Conservation (phyloP, 2,797 vertebrate genomes). For the Thaleichthys pacificus region DNA sequence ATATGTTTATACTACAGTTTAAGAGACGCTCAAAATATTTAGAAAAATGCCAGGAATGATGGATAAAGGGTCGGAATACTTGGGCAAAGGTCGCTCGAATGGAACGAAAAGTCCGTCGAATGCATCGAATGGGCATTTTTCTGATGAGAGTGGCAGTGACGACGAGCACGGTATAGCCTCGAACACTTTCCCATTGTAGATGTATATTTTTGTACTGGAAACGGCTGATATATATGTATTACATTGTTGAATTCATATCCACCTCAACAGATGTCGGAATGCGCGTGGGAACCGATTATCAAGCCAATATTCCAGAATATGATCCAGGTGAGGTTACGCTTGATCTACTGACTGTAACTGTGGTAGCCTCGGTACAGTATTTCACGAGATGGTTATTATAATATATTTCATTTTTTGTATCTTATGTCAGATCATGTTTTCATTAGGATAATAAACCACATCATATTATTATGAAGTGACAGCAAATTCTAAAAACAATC, state of each 20-base stretch:
- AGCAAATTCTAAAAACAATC: background rate
- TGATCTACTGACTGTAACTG: constrained; percentile 13
- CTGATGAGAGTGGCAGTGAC: constrained; percentile 91
- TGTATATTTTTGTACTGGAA: background rate
- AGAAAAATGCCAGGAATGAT: constrained; percentile 88
- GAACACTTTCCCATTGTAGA: constrained; percentile 53
- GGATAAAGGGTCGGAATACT: constrained; percentile 88
- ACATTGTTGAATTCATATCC: background rate
- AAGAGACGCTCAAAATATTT: background rate
- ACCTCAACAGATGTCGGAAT: constrained; percentile 89
- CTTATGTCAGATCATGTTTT: background rate
- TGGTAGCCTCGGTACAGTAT: constrained; percentile 52
- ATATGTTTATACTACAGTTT: constrained; percentile 19
- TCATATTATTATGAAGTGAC: background rate
- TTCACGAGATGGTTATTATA: background rate
- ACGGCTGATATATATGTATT: background rate
- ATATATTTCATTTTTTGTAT: background rate
- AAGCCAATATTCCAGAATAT: constrained; percentile 91
- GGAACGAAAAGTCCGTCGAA: constrained; percentile 87
- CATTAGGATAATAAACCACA: background rate
- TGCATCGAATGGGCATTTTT: constrained; percentile 86
- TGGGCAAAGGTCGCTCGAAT: constrained; percentile 87
- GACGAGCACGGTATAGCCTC: constrained; percentile 95
- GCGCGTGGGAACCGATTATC: constrained; percentile 94
- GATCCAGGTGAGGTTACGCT: constrained; percentile 83